Conservation (phyloP, 2,113 vertebrate species). For the Ploceus nigricollis region DNA sequence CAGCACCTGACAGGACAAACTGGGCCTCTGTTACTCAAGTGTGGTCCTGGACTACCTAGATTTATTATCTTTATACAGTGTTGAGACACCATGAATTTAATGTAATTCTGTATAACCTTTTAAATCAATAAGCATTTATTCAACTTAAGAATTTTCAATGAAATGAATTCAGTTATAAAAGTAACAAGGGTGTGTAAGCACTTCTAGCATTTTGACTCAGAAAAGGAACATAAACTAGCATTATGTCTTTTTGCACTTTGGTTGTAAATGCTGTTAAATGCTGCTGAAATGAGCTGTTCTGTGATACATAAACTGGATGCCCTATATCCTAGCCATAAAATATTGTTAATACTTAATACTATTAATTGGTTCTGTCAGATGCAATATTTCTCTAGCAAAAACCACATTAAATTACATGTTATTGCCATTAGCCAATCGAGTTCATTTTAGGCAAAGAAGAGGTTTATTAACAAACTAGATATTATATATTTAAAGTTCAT, state of each 20-base stretch:
- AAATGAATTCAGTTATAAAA: slow-evolving; percentile 54
- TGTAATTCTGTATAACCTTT: slow-evolving; percentile 60
- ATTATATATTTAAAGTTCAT: slow-evolving; percentile 78
- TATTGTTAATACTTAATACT: slow-evolving; percentile 34
- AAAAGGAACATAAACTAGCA: not conserved
- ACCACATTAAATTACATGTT: slow-evolving; percentile 62
- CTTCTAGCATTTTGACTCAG: not conserved
- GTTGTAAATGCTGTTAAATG: not conserved
- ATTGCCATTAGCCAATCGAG: slow-evolving; percentile 57
- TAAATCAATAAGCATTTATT: slow-evolving; percentile 66
- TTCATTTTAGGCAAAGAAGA: slow-evolving; percentile 60
- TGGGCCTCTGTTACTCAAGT: slow-evolving; percentile 66
- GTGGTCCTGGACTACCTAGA: slow-evolving; percentile 57
- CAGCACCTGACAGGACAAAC: slow-evolving; percentile 74
- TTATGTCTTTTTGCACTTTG: not conserved
- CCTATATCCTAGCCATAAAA: slow-evolving; percentile 19
- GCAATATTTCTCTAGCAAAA: slow-evolving; percentile 58
- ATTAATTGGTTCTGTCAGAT: slow-evolving; percentile 61
- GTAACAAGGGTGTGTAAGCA: not conserved
- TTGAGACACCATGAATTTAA: slow-evolving; percentile 46
- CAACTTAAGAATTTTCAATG: slow-evolving; percentile 56
- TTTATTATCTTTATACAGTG: slow-evolving; percentile 68
- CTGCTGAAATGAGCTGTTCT: not conserved
- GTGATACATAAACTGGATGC: not conserved
- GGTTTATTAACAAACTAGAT: slow-evolving; percentile 71